Base-by-base conservation (phyloP, 37 sponge, comb jelly and placozoan genomes). In the Mnemiopsis leidyi region DNA sequence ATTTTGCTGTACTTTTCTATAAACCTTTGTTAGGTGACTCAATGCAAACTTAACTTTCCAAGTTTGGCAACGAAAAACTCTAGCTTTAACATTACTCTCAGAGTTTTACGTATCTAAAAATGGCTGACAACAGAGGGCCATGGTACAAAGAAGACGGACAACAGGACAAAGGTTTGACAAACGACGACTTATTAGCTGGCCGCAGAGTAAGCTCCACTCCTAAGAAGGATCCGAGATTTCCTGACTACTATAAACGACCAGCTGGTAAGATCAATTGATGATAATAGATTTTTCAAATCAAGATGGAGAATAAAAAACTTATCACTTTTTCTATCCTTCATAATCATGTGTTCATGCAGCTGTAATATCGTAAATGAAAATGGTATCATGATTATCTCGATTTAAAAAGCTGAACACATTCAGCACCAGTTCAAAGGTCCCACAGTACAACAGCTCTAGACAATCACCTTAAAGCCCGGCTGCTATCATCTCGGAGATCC, bases 61-160 rank as follows among this genome's bases (percentile, higher is more conserved):
- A n/a, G n/a, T n/a, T n/a, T n/a, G n/a, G n/a, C n/a, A n/a, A n/a
- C n/a, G n/a, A n/a, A n/a, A n/a, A n/a, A n/a, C n/a, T n/a, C n/a
- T n/a, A n/a, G n/a, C n/a, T n/a, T n/a, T n/a, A n/a, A n/a, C n/a
- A n/a, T 67, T 20, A 21, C 75, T 28, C 75, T 5, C n/a, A 71
- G 75, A 71, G 25, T n/a, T 71, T 71, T 25, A 71, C 75, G n/a
- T 71, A 71, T 18, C 75, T 71, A 71, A 71, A 71, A 13, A n/a
- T 71, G 75, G 75, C 2, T 71, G 30, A 71, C 5, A 71, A 71
- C 3, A 28, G 5, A 28, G 75, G 30, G 7, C 75, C 75, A 13
- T 71, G 75, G 75, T 71, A 29, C 30, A 71, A 71, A 71, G 75
- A 71, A 29, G 30, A 71, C 75, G 75, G 75, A 5, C 75, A 71